Base-by-base conservation (phyloP, 2,888 invertebrate species). In the Aleiodes alternator region DNA sequence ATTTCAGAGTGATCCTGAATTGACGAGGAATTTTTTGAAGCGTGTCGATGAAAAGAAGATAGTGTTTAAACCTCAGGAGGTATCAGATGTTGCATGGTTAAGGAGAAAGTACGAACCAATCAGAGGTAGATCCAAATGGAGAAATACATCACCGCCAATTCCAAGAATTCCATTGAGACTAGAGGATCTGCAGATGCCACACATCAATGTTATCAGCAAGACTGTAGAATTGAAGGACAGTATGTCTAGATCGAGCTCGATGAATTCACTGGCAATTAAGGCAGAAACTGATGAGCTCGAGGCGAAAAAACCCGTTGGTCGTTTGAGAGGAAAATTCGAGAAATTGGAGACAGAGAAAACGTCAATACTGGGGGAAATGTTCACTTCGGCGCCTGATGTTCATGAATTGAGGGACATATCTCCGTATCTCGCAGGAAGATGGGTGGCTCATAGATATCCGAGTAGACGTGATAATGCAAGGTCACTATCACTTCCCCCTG, bases 201-300 rank as follows among this genome's bases (percentile, higher is more conserved):
- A 95, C 84, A 96, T 96, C 80, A 96, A 96, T 83, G 94, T 96
- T n/a, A 97, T 96, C 82, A 96, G 96, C 82, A 96, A 96, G 90
- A 92, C 95, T 73, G 96, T 96, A 0, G 92, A 93, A 0, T 89
- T 95, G 48, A 87, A 88, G 74, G 87, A 86, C 3, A 80, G 81
- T 0, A 72, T 56, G 3, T 64, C 80, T 0, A 73, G 75, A 6
- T 78, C 80, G 0, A 78, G 79, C 12, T 74, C 79, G 5, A 29
- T 75, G 4, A 83, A 82, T 50, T 81, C 82, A 79, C 83, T 83
- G 80, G 88, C 69, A 77, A 86, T 83, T 53, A 90, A 87, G 76
- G 87, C 87, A 0, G 87, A 87, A 74, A 86, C 87, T 4, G 83
- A 80, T 48, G 87, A 88, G 23, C 79, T 89, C 9, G 84, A 84